Base-by-base conservation (phyloP, 2,797 vertebrate species). In the Garrulus glandarius region DNA sequence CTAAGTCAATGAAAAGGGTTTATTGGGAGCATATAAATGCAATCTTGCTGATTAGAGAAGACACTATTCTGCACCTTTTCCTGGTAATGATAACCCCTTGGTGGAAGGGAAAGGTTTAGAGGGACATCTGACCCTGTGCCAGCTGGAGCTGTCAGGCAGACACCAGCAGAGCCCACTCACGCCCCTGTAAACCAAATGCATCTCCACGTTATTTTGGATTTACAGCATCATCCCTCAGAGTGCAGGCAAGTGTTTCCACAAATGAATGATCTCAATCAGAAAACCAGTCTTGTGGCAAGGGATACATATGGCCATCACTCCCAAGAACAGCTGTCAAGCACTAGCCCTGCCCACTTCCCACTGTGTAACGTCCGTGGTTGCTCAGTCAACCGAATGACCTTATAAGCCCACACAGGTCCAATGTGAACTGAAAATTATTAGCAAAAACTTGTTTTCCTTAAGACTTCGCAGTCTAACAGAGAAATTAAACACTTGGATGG, bases 281-380 rank as follows among this genome's bases (percentile, higher is more conserved):
- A 95, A 95, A 65, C 68, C 87, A 89, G 92, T 97, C 81, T 92
- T 93, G 91, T 93, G 89, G 95, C 95, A 95, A 90, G 82, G 95
- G 82, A 93, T 96, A 79, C 95, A 96, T 96, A 97, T 96, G 96
- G 95, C 91, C 93, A 93, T 93, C 93, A 90, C 74, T 93, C 83
- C 92, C 94, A 92, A 96, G 91, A 95, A 95, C 94, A 96, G 95
- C 95, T 96, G 96, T 95, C 95, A 96, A 90, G 94, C 92, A 91
- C 84, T 85, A 83, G 92, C 82, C 94, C 94, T 95, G 91, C 95
- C 95, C 92, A 94, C 89, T 92, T 95, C 96, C 95, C 91, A 95
- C 93, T 93, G 94, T 84, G 91, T 65, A 92, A 79, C 2, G 83
- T 96, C 94, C 91, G 9, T 53, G 77, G 52, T 6, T 95, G 96